Evolutionary conservation across 2,797 vertebrate genomes (phyloP).

Genomic region (Urocyon cinereoargenteus): DNA sequence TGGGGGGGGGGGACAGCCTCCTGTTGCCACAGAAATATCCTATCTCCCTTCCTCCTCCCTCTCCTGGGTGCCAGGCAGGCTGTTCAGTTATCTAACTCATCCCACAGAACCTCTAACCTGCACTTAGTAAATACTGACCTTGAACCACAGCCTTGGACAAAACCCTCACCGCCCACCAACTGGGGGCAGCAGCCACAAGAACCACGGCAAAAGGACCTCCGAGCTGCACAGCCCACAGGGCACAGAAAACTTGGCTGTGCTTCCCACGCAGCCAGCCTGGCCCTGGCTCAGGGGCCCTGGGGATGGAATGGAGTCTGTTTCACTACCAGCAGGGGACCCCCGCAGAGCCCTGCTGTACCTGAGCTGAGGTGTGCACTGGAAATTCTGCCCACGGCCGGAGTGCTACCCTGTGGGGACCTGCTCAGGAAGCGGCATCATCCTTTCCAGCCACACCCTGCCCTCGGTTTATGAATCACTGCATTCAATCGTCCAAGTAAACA

Average conservation of each 20-base stretch:
- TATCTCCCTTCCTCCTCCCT: not conserved
- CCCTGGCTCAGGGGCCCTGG: too few relatives aligned
- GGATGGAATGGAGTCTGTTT: not conserved
- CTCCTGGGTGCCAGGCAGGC: not conserved
- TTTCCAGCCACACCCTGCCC: not conserved
- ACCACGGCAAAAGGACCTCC: not conserved
- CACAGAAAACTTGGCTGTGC: not conserved
- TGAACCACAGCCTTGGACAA: not conserved
- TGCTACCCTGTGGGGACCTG: too few relatives aligned
- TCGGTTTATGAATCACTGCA: not conserved
- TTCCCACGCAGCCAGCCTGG: not conserved
- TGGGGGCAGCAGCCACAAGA: not conserved
- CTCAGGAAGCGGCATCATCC: not conserved
- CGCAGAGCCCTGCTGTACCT: not conserved
- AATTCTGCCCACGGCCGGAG: fast-evolving
- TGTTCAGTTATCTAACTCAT: not conserved
- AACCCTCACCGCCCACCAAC: not conserved
- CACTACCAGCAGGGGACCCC: not conserved
- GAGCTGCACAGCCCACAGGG: too few relatives aligned
- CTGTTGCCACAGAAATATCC: not conserved
- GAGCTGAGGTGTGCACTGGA: not conserved
- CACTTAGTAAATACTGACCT: not conserved
- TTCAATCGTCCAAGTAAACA: not conserved
- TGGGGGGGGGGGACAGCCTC: not conserved
- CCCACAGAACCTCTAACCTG: not conserved